Conservation (phyloP, 2,888 invertebrate genomes). For the Acanthosepion esculentum region DNA sequence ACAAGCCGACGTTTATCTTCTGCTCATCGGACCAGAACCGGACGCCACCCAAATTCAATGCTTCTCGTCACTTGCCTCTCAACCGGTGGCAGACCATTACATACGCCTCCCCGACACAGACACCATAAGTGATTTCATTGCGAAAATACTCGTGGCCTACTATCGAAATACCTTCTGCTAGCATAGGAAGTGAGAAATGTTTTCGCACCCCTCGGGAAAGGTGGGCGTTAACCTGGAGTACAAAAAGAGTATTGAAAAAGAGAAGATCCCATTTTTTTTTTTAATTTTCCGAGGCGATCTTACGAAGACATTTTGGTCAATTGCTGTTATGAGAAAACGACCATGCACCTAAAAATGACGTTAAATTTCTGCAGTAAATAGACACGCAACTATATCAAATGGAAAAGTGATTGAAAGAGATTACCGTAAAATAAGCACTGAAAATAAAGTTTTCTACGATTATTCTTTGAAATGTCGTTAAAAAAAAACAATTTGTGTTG, state of each 20-base stretch:
- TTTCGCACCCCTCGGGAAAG: not conserved
- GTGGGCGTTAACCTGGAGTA: not conserved
- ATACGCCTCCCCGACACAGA: constrained; percentile 23
- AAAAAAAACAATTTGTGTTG: not conserved
- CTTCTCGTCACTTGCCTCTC: constrained; percentile 11
- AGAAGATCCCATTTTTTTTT: no score
- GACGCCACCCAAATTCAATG: constrained; percentile 38
- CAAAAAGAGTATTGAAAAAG: not conserved
- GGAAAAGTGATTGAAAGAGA: no score
- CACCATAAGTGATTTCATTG: constrained; percentile 24
- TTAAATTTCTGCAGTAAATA: no score
- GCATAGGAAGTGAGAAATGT: not conserved
- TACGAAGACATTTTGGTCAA: no score
- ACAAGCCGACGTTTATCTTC: constrained; percentile 36
- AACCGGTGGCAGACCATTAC: constrained; percentile 33
- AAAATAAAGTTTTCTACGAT: not conserved
- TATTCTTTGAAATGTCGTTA: not conserved
- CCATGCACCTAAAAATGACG: no score
- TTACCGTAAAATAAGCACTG: not conserved
- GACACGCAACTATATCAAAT: no score
- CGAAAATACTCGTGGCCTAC: not conserved
- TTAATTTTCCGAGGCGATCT: no score
- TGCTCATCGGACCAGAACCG: constrained; percentile 42
- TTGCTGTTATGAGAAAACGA: no score
- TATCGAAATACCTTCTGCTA: constrained; percentile 41